Conservation (phyloP, 1,140 invertebrate species). For the Leptonema lineaticorne region DNA sequence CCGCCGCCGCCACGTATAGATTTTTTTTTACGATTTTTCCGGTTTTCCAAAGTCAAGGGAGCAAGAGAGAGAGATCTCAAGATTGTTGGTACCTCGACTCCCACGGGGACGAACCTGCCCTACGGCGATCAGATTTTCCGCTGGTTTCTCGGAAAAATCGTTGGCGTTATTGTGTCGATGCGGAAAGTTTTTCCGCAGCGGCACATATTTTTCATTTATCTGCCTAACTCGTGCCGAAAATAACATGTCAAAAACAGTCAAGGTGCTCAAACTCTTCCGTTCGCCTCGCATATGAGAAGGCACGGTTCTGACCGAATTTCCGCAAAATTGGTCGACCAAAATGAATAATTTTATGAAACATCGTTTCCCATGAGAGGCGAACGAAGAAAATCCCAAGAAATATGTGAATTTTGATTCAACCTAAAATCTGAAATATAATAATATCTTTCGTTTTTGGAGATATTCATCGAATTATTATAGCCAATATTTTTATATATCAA, state of each 20-base stretch:
- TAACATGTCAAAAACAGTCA: not conserved
- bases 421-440: too few relatives aligned
- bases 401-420: too few relatives aligned
- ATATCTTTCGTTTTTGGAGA: too few relatives aligned
- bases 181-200: not conserved
- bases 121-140: not conserved
- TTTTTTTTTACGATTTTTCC: not conserved
- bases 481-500: too few relatives aligned
- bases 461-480: too few relatives aligned
- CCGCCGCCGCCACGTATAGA: not conserved
- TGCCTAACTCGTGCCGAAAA: slow-evolving; percentile 3
- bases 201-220: slow-evolving; percentile 3
- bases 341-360: not conserved
- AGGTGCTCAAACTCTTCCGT: not conserved
- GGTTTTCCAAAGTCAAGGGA: too few relatives aligned
- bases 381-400: too few relatives aligned
- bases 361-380: not conserved
- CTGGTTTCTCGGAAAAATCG: not conserved
- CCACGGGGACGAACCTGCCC: not conserved
- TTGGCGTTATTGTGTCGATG: not conserved
- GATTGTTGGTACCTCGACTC: too few relatives aligned
- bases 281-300: not conserved
- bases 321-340: not conserved
- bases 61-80: too few relatives aligned
- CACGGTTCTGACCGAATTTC: not conserved